A percentile compares a stretch with the other conserved stretches of the same genome.
phyloP scores from a whole-genome alignment of 2,113 vertebrate genomes.

The Pandion haliaetus region DNA sequence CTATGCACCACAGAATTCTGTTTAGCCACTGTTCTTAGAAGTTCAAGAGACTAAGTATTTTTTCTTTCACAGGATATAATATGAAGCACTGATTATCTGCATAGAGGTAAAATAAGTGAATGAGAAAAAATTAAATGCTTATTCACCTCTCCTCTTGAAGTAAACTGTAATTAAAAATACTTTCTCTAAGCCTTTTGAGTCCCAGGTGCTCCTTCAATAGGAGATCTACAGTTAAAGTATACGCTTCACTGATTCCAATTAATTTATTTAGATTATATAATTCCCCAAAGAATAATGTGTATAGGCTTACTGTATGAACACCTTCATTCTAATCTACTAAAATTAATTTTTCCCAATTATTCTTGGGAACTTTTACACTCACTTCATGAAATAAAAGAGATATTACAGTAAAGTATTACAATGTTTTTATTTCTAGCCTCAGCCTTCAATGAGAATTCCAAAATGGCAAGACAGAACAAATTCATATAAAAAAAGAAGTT shows the following conservation, averaged over 20 bases:
- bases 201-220: background rate
- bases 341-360: background rate
- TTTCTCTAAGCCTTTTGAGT: background rate
- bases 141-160: background rate
- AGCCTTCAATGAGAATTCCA: background rate
- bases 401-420: background rate
- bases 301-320: background rate
- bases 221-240: background rate
- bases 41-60: background rate
- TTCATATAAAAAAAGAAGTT: background rate
- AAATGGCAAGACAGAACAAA: background rate
- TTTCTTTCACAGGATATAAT: background rate
- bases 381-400: background rate
- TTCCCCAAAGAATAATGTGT: background rate
- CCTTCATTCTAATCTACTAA: background rate
- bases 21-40: background rate
- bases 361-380: background rate
- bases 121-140: background rate
- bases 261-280: background rate
- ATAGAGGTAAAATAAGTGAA: background rate
- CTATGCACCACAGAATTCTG: background rate
- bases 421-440: background rate
- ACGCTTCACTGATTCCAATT: slow-evolving; percentile 25
- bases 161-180: background rate
- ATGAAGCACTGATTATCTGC: background rate